These are phyloP conservation scores for Ornithoptera alexandrae DNA, from an alignment of 2,888 invertebrate species.

Conservation along the genomic window DNA sequence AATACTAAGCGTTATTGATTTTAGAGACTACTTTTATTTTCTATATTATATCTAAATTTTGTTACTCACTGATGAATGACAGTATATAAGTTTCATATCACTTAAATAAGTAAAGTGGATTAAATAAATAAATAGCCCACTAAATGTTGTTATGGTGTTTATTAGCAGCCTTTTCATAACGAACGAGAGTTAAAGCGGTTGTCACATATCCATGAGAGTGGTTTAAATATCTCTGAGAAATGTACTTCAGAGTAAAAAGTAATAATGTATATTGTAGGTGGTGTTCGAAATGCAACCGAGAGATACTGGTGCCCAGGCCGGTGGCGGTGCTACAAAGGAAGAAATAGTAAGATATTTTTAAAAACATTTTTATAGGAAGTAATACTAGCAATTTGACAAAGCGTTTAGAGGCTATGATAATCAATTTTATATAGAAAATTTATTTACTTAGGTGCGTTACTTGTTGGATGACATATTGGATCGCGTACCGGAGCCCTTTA, in stretches of 20 bases:
- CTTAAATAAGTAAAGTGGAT: too few relatives aligned
- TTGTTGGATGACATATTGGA: conserved; percentile 92
- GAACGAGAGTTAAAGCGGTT: background rate
- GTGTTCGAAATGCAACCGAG: conserved; percentile 94
- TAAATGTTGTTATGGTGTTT: too few relatives aligned
- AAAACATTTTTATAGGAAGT: background rate
- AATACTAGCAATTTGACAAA: background rate
- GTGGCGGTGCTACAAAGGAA: conserved; percentile 87
- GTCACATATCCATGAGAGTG: background rate
- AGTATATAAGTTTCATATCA: too few relatives aligned
- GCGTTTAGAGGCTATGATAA: background rate
- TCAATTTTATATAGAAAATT: background rate
- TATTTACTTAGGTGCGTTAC: conserved; percentile 79
- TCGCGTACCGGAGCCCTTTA: conserved; percentile 93
- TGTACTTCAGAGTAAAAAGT: background rate
- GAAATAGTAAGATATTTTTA: conserved; percentile 81
- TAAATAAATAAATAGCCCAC: too few relatives aligned
- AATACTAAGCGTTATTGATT: too few relatives aligned
- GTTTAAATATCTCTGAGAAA: background rate
- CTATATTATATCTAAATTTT: too few relatives aligned
- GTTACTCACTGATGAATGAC: too few relatives aligned
- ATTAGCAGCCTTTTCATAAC: too few relatives aligned
- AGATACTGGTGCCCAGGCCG: conserved; percentile 86
- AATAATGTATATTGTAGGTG: conserved; percentile 49
- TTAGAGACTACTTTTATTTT: too few relatives aligned